Conservation (phyloP, 2,113 vertebrate species). For the Pleuronectes platessa region DNA sequence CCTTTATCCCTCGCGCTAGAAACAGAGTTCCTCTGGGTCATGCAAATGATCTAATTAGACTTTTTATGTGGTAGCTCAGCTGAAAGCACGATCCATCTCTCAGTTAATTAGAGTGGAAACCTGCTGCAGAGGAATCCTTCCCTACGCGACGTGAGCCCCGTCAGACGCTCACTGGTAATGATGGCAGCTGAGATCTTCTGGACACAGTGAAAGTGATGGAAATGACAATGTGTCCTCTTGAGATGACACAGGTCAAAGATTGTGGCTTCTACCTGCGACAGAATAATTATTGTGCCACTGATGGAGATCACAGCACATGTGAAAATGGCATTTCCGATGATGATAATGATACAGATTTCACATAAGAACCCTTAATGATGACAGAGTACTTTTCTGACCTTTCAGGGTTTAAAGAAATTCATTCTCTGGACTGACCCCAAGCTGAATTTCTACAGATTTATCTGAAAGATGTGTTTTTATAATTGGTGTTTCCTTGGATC, state of each 20-base stretch:
- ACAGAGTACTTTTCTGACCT: not conserved
- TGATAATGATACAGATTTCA: constrained; percentile 20
- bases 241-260: constrained; percentile 2
- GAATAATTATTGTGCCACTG: not conserved
- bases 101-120: constrained; percentile 49
- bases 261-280: not conserved
- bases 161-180: constrained; percentile 35
- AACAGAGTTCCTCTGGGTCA: constrained; percentile 33
- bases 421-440: not conserved
- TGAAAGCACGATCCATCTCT: constrained; percentile 49
- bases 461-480: not conserved
- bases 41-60: constrained; percentile 64
- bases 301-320: constrained; percentile 26
- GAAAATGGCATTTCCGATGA: constrained; percentile 12
- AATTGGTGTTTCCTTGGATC: not conserved
- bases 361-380: constrained; percentile 21
- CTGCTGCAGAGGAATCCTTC: constrained; percentile 40
- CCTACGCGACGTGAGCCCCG: constrained; percentile 35
- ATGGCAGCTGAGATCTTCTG: constrained; percentile 16
- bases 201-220: constrained; percentile 22
- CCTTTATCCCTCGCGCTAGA: constrained; percentile 14
- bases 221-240: not conserved
- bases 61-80: constrained; percentile 23
- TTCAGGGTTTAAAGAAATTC: not conserved
- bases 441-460: not conserved